A percentile compares a stretch with the other conserved stretches of the same genome.
Evolutionary conservation across 2,888 invertebrate genomes (phyloP).

Genomic region (Netelia fuscicornis): DNA sequence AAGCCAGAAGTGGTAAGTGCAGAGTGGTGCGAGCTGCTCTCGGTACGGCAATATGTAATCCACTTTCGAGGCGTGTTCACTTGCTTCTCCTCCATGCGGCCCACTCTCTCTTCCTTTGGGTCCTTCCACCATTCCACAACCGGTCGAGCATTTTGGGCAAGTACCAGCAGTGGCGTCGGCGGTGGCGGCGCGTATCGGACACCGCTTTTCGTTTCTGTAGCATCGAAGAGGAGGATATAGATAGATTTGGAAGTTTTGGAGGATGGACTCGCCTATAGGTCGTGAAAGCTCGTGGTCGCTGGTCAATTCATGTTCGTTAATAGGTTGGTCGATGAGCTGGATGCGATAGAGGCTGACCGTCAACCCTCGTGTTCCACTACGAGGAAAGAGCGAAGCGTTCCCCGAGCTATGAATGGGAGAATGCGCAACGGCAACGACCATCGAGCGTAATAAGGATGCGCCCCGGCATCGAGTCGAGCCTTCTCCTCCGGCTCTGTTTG

Average conservation of each 20-base stretch:
- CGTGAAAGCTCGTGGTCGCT: slow-evolving; percentile 50
- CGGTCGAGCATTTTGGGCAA: too few species aligned
- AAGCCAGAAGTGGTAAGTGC: slow-evolving; percentile 39
- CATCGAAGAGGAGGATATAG: too few species aligned
- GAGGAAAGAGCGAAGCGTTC: slow-evolving; percentile 33
- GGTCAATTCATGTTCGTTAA: slow-evolving; percentile 69
- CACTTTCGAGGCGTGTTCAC: slow-evolving; percentile 76
- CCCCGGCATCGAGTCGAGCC: not conserved
- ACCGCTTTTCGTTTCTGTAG: too few species aligned
- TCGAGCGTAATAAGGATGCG: slow-evolving; percentile 56
- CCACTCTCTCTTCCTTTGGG: not conserved
- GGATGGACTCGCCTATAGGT: slow-evolving; percentile 4
- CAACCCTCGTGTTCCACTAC: not conserved
- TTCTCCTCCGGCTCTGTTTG: not conserved
- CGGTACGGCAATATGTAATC: slow-evolving; percentile 78
- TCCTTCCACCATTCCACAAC: not conserved
- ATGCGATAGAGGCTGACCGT: slow-evolving; percentile 49
- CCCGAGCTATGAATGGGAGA: slow-evolving; percentile 57
- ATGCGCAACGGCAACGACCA: slow-evolving; percentile 43
- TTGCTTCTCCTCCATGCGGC: not conserved
- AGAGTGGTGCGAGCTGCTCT: slow-evolving; percentile 42
- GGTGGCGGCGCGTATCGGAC: too few species aligned
- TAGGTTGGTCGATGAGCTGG: slow-evolving; percentile 58
- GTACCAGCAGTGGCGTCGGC: too few species aligned
- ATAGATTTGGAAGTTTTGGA: too few species aligned